Evolutionary conservation across 2,888 invertebrate genomes (phyloP), one percentile per base, ranked within the genome.

Genomic region (Ephialtes manifestator): DNA sequence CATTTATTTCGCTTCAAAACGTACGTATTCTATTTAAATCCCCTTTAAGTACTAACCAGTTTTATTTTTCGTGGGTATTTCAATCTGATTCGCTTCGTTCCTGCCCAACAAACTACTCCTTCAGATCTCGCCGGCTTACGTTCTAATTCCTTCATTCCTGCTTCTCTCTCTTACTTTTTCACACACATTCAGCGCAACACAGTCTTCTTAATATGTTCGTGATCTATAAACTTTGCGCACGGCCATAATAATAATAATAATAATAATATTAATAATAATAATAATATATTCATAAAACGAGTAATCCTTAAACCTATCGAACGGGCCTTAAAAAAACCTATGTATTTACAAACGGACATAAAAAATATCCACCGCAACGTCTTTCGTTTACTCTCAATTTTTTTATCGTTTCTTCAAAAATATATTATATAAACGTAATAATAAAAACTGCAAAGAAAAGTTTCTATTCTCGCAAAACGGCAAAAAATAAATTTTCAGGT

Each of bases 31-130:
- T 51, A 51, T 65, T 24, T 7, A 39, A 39, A 63, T 82, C 67
- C 51, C 65, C 46, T 75, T 86, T 86, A 87, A 87, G 87, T 87
- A 87, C 87, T 82, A 87, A 85, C 85, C 83, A 82, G 68, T 86
- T 83, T 85, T 85, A 43, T 28, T 63, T 68, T 74, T 75, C 60
- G n/a, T n/a, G n/a, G n/a, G 58, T 80, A 24, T 11, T 65, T 53
- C 35, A 68, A 31, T 46, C 60, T 39, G 84, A 68, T 85, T 89
- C 51, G 80, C 80, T 74, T 87, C 58, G 48, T 94, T 95, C 74
- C 74, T 95, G 95, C 95, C 95, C 86, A 88, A 86, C 86, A 79
- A 79, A 81, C 67, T 74, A 71, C 35, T 77, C 63, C 81, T 82
- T 84, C 84, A 86, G 87, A 87, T 84, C 82, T 78, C 83, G 80